Evolutionary conservation across 1,140 invertebrate species (phyloP).

Genomic region (Planococcus citri): DNA sequence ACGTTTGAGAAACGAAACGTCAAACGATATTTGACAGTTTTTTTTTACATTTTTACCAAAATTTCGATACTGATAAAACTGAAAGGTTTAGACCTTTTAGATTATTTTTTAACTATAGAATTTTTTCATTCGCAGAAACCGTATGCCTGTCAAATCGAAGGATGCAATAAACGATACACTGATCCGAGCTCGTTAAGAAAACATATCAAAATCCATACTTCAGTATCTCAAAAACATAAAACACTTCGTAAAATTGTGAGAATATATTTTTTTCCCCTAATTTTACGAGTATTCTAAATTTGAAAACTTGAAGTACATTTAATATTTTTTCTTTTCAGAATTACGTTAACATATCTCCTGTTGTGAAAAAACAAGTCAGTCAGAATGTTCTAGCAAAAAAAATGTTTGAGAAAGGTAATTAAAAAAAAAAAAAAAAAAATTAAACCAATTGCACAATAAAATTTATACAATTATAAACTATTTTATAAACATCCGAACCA

Average conservation of each 20-base stretch:
- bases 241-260: neutral
- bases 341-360: neutral
- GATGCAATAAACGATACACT: slow-evolving; percentile 84
- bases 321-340: neutral
- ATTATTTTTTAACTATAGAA: too few species aligned
- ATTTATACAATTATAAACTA: too few species aligned
- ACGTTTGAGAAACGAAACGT: too few species aligned
- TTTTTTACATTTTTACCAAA: too few species aligned
- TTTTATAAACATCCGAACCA: too few species aligned
- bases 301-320: neutral
- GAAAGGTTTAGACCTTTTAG: too few species aligned
- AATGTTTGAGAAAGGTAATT: neutral
- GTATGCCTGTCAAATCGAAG: slow-evolving; percentile 74
- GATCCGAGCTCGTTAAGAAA: slow-evolving; percentile 90
- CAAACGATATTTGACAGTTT: too few species aligned
- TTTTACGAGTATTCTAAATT: neutral
- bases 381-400: neutral
- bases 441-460: too few species aligned
- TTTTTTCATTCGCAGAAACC: slow-evolving; percentile 57
- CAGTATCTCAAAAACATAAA: slow-evolving; percentile 14
- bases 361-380: slow-evolving; percentile 1
- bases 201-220: slow-evolving; percentile 70
- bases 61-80: too few species aligned
- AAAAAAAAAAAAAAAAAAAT: too few species aligned
- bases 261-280: neutral